A percentile compares a stretch with the other conserved stretches of the same genome.
Conservation (phyloP, 2,888 invertebrate species). For the Sinohyriopsis cumingii region DNA sequence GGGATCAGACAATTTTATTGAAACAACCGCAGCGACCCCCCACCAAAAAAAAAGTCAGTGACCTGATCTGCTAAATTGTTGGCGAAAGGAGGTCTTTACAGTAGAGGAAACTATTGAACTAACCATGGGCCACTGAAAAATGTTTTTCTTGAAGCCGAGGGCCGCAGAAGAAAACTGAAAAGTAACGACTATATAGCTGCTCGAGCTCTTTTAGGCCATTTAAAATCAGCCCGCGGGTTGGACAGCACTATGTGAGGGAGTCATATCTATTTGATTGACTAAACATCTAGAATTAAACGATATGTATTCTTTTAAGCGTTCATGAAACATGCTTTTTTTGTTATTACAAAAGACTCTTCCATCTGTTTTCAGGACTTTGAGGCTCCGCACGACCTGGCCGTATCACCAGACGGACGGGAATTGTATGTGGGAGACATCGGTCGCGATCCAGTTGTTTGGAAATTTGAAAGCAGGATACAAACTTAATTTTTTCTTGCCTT, state of each 20-base stretch:
- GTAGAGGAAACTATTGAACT: neutral
- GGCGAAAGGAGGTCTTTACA: neutral
- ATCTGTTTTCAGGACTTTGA: slow-evolving; percentile 73
- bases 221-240: too few species aligned
- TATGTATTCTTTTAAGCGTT: slow-evolving; percentile 1
- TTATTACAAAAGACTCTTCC: neutral
- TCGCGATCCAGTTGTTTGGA: slow-evolving; percentile 55
- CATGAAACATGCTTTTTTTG: slow-evolving; percentile 3
- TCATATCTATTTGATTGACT: too few species aligned
- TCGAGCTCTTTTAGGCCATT: too few species aligned
- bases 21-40: too few species aligned
- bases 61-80: neutral
- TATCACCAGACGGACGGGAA: slow-evolving; percentile 78
- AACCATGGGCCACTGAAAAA: too few species aligned
- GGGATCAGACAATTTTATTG: too few species aligned
- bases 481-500: too few species aligned
- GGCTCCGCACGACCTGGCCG: slow-evolving; percentile 88
- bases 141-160: too few species aligned
- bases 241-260: too few species aligned
- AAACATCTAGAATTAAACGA: too few species aligned
- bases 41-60: neutral
- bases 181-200: too few species aligned
- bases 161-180: too few species aligned
- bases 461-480: slow-evolving; percentile 5
- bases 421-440: slow-evolving; percentile 87